Evolutionary conservation across 35 echinoderm and acorn worm species (phyloP).

Genomic region (Ophiothrix spiculata): DNA sequence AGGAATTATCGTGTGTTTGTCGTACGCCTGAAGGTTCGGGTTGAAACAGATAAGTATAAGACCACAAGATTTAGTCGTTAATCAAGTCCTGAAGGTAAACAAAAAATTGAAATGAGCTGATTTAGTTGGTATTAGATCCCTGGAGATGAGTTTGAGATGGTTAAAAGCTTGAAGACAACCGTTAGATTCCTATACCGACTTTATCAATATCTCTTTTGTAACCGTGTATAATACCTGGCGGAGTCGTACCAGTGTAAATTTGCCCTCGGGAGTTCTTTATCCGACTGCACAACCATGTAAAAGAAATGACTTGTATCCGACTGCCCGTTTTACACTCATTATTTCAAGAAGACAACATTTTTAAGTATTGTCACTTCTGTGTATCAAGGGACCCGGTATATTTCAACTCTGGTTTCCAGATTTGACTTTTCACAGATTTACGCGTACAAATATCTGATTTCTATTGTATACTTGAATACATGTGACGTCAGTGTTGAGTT

Average conservation of each 20-base stretch:
- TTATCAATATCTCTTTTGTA: slow-evolving; percentile 3
- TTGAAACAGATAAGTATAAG: not conserved
- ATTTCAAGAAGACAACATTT: not conserved
- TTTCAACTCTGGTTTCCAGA: not conserved
- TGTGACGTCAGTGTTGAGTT: not conserved
- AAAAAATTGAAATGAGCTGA: not conserved
- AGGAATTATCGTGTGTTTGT: slow-evolving; percentile 9
- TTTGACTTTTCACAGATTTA: slow-evolving; percentile 13
- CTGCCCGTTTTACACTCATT: not conserved
- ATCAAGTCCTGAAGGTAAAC: slow-evolving; percentile 1
- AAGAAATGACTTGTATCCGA: slow-evolving; percentile 1
- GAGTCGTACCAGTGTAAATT: not conserved
- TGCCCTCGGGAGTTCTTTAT: not conserved
- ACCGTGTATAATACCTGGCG: not conserved
- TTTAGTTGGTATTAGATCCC: not conserved
- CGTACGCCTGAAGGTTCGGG: not conserved
- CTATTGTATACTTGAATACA: not conserved
- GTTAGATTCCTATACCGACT: not conserved
- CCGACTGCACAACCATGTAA: not conserved
- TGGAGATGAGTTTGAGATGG: not conserved
- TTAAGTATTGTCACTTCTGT: not conserved
- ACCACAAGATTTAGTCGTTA: not conserved
- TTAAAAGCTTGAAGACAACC: not conserved
- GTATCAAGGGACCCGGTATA: not conserved
- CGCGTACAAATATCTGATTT: not conserved